Evolutionary conservation across 2,797 vertebrate species (phyloP), one percentile per base, ranked within the genome.

Genomic region (Falco rusticolus): DNA sequence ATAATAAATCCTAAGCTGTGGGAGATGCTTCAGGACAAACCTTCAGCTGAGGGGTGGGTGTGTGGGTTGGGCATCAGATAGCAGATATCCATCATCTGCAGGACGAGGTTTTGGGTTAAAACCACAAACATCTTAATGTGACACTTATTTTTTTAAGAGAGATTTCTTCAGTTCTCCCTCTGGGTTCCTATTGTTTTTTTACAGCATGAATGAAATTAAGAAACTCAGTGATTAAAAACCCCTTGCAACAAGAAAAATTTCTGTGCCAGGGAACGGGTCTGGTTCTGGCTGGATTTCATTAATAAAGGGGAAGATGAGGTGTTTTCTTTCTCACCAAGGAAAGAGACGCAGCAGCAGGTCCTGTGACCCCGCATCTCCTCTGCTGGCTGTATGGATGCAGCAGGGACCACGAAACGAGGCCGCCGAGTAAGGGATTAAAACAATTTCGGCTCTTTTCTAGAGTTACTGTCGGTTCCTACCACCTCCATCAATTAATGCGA

Each of bases 361-460:
- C 76, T 34, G 31, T 1, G 13, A 69, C 31, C 25, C 51, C 31
- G 45, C 33, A 33, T 33, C 64, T 74, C 9, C 6, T 16, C 43
- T 17, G 0, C 51, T 7, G 6, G 50, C 47, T 3, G 0, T 16
- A 16, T 0, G 20, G 75, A 37, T 39, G 54, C 0, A 3, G 33
- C 1, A 1, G 20, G 28, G 24, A 63, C 43, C 59, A 10, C 0
- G 4, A 10, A 61, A 33, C 9, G 10, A 45, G 50, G 56, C n/a
- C 10, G 2, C 29, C 4, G 11, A 41, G 57, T 24, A 60, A 81
- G 48, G 74, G 48, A 72, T 56, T 48, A 54, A 57, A 71, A 34
- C 12, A 15, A 69, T 88, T 72, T 70, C 7, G 18, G 83, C 41
- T 61, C 47, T 70, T 92, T 79, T 61, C 96, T 69, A 65, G 11